Evolutionary conservation across 2,113 vertebrate species (phyloP).

Genomic region (Antigone vipio): DNA sequence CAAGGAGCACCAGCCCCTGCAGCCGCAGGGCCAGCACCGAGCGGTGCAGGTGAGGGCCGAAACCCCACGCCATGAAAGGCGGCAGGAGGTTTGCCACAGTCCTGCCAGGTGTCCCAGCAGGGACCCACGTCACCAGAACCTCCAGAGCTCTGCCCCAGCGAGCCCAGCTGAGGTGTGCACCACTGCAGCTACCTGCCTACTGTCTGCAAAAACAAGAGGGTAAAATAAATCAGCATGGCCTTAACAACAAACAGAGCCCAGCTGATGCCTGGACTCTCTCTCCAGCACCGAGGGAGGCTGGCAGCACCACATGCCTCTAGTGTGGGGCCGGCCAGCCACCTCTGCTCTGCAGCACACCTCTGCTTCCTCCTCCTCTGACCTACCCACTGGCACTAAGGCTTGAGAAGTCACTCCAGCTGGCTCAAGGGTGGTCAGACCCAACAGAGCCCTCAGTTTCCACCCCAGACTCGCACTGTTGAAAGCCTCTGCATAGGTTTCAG

Average conservation of each 20-base stretch:
- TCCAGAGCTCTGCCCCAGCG: background rate
- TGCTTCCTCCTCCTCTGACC: background rate
- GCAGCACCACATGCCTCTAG: background rate
- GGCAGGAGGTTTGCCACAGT: background rate
- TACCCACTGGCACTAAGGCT: background rate
- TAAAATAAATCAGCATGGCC: background rate
- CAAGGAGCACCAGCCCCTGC: background rate
- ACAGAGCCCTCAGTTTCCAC: background rate
- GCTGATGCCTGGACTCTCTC: background rate
- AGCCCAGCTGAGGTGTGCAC: no score
- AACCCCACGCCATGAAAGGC: background rate
- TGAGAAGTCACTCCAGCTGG: background rate
- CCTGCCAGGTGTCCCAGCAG: background rate
- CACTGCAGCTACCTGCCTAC: background rate
- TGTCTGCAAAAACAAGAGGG: background rate
- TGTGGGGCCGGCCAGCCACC: background rate
- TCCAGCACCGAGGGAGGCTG: background rate
- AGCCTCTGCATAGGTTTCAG: rapidly evolving
- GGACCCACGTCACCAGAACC: background rate
- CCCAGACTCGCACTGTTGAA: rapidly evolving
- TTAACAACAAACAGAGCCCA: background rate
- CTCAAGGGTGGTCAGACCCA: background rate
- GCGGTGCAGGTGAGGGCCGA: background rate
- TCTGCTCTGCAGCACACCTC: background rate
- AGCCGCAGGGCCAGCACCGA: background rate